phyloP scores from a whole-genome alignment of 2,888 invertebrate genomes.

The Platycheirus albimanus region DNA sequence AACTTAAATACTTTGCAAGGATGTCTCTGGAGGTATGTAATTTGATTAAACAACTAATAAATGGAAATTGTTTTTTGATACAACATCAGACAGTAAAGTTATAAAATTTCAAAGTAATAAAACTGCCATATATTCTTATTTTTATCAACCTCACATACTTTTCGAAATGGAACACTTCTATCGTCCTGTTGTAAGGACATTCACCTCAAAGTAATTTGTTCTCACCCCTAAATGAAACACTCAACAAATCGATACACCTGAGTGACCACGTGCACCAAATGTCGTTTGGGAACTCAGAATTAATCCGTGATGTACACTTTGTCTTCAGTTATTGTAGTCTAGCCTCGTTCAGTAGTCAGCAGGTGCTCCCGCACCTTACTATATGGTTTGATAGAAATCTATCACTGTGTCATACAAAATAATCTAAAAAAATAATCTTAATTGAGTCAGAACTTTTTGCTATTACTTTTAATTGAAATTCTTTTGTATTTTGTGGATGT shows the following conservation, averaged over 20 bases:
- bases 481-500: conserved; percentile 24
- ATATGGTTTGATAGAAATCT: background rate
- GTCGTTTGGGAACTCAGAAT: background rate
- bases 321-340: background rate
- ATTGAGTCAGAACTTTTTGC: background rate
- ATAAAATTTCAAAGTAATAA: too few relatives aligned
- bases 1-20: too few relatives aligned
- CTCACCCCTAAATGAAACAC: background rate
- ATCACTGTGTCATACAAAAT: background rate
- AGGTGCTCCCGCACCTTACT: background rate
- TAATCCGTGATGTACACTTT: too few relatives aligned
- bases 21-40: too few relatives aligned
- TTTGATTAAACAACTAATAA: too few relatives aligned
- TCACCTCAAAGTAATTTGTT: background rate
- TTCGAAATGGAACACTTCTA: too few relatives aligned
- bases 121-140: too few relatives aligned
- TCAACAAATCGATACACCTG: conserved; percentile 55
- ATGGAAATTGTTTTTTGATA: too few relatives aligned
- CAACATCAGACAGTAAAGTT: too few relatives aligned
- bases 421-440: background rate
- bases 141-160: too few relatives aligned
- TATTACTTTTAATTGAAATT: conserved; percentile 33
- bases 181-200: background rate
- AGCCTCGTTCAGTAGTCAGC: background rate
- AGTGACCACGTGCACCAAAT: conserved; percentile 47